These are phyloP conservation scores for Sphenodon punctatus DNA, from an alignment of 2,797 vertebrate species.

Conservation along the genomic window DNA sequence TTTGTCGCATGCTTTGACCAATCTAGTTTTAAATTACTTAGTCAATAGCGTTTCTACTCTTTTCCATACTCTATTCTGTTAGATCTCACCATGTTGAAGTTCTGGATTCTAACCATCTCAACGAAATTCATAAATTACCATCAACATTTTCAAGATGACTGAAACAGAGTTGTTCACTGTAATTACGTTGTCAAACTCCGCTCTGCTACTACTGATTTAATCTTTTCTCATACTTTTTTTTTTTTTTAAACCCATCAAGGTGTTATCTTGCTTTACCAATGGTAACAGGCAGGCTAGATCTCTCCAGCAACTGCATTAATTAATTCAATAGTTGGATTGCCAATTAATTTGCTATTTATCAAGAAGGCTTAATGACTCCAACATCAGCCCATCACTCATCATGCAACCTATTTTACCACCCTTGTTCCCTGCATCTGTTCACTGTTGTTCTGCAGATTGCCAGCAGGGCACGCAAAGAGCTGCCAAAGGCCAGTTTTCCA, in stretches of 20 bases:
- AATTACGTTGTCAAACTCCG: background rate
- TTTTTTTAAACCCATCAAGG: background rate
- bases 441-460: background rate
- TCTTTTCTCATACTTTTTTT: background rate
- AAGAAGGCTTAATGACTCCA: conserved; percentile 63
- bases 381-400: conserved; percentile 56
- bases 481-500: conserved; percentile 11
- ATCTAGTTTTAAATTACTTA: background rate
- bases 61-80: background rate
- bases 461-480: background rate
- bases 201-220: background rate
- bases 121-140: background rate
- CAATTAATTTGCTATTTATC: conserved; percentile 65
- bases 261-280: background rate
- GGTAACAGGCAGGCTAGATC: background rate
- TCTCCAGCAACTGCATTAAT: conserved; percentile 45
- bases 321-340: conserved; percentile 60
- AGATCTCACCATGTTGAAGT: background rate
- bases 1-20: background rate
- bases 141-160: background rate
- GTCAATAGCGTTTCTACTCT: rapidly evolving
- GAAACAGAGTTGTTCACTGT: background rate
- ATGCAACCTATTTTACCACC: conserved; percentile 41
- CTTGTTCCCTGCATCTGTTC: conserved; percentile 52
- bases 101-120: background rate